Base-by-base conservation (phyloP, 1,140 invertebrate species). In the Caenorhabditis latens region DNA sequence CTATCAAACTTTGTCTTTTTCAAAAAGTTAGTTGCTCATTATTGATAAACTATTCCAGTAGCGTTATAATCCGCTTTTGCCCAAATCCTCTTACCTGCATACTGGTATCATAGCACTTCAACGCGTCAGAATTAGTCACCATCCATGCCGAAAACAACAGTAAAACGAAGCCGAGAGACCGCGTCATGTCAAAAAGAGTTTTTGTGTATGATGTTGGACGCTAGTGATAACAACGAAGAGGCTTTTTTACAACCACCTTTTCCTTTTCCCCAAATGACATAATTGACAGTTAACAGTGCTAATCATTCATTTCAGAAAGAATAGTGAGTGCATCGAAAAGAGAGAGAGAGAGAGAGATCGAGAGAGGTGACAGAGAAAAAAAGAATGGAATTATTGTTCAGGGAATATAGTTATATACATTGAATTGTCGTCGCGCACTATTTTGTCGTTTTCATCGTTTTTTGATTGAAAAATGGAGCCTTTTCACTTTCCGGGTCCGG, bases 401-500 rank as follows among this genome's bases (percentile, higher is more conserved):
- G 50, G 50, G 16, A 53, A 53, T 53, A 32, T 32, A 32, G 32
- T 32, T 32, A 32, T 32, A 32, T 32, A 32, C 32, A 32, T 19
- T 8, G 57, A 8, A 58, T 21, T 58, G n/a, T 58, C n/a, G 48
- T 14, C 7, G 50, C 50, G 50, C 11, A n/a, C 57, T 8, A 5
- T 58, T 21, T 19, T 58, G 57, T 58, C 57, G 57, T 5, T 21
- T 16, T n/a, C 8, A 2, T 58, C 57, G 57, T 58, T 8, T 58
- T 4, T n/a, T 58, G 14, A 8, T n/a, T n/a, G 8, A n/a, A 32
- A 32, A 32, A 32, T 2, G 32, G 21, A 8, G 24, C 24, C 48
- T 40, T 57, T 14, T 57, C 55, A 63, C 40, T 84, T 58, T 75
- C 87, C 87, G 2, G 87, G 87, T 40, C 87, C 87, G 19, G 87